Evolutionary conservation across 2,888 invertebrate genomes (phyloP).

Genomic region (Mesorhabditis sp.): DNA sequence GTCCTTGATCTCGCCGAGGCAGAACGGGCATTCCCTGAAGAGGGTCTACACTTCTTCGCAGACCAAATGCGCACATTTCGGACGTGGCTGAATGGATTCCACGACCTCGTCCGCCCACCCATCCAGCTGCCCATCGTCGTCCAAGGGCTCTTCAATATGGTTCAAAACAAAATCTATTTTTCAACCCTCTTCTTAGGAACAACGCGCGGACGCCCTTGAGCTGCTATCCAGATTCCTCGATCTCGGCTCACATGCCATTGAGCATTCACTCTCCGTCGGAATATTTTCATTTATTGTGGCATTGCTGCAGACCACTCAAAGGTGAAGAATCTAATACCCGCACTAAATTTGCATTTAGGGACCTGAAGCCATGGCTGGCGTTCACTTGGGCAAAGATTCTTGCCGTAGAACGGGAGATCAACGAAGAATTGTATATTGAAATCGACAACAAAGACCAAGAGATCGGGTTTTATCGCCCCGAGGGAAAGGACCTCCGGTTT

Average conservation of each 20-base stretch:
- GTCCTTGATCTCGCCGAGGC: no score
- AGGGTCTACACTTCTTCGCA: not conserved
- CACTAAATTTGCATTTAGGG: constrained; percentile 61
- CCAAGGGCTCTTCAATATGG: constrained; percentile 67
- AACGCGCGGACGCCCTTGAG: constrained; percentile 88
- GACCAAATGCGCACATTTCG: not conserved
- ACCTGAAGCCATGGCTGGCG: constrained; percentile 84
- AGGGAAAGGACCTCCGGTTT: no score
- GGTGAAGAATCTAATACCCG: constrained; percentile 8
- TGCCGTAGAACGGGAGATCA: not conserved
- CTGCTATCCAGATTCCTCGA: constrained; percentile 86
- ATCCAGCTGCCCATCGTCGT: constrained; percentile 94
- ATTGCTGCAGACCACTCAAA: constrained; percentile 73
- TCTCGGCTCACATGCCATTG: constrained; percentile 88
- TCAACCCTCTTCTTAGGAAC: constrained; percentile 68
- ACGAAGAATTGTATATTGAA: not conserved
- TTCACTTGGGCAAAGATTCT: constrained; percentile 89
- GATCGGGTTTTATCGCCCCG: no score
- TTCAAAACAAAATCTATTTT: constrained; percentile 13
- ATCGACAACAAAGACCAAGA: no score
- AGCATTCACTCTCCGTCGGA: constrained; percentile 79
- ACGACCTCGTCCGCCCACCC: constrained; percentile 67
- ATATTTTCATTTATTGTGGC: constrained; percentile 95
- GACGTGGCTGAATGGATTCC: constrained; percentile 7
- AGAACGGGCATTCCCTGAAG: no score